A percentile compares a stretch with the other conserved stretches of the same genome.
phyloP scores from a whole-genome alignment of 2,888 invertebrate genomes.

The Eupithecia exiguata region DNA sequence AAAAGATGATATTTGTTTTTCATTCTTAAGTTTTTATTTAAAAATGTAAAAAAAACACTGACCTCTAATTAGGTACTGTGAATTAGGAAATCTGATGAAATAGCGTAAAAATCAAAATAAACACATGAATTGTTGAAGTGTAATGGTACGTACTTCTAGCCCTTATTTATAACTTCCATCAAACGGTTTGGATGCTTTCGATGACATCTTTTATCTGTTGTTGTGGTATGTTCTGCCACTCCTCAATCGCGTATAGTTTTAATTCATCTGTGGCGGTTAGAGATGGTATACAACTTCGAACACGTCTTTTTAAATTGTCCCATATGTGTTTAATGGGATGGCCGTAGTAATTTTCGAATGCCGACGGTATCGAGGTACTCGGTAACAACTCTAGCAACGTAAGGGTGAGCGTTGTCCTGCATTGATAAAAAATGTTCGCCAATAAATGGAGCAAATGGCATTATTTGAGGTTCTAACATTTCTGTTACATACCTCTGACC shows the following conservation, averaged over 20 bases:
- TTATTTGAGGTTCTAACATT: not conserved
- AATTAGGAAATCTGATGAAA: not conserved
- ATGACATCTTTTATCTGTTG: too few species aligned
- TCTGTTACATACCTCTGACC: too few species aligned
- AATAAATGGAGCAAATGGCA: not conserved
- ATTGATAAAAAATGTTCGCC: not conserved
- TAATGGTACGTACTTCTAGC: not conserved
- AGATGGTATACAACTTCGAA: not conserved
- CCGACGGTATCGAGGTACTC: not conserved
- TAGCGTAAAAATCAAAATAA: not conserved
- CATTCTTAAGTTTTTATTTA: too few species aligned
- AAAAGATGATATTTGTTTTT: too few species aligned
- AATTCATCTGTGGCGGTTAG: not conserved
- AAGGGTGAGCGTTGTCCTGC: not conserved
- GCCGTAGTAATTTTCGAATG: not conserved
- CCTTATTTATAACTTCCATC: not conserved
- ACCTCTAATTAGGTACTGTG: not conserved
- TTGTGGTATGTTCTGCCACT: too few species aligned
- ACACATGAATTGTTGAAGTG: not conserved
- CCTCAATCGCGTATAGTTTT: too few species aligned
- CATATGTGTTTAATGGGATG: not conserved
- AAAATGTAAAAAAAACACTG: not conserved
- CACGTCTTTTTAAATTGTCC: too few species aligned
- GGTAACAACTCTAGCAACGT: slow-evolving; percentile 2
- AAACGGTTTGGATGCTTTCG: not conserved